Base-by-base conservation (phyloP, 2,797 vertebrate species). In the Pantherophis vulpinus region DNA sequence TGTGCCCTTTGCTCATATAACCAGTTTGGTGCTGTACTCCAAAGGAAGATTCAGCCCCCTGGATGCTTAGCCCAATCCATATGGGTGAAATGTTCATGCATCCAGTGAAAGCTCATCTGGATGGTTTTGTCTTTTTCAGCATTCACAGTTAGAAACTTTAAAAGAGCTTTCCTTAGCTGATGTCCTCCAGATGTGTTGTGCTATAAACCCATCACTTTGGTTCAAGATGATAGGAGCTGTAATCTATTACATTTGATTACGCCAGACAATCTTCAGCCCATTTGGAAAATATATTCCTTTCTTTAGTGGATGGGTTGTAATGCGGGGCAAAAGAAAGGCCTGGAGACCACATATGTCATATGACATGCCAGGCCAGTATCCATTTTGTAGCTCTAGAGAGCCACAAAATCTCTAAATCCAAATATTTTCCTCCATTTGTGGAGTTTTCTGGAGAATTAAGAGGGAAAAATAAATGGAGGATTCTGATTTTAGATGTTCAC, bases 81-180 rank as follows among this genome's bases (percentile, higher is more conserved):
- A 58, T 89, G 59, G 60, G 37, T 93, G 92, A 91, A 47, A 93
- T 95, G 56, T 90, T 95, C 91, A 83, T 93, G 92, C 95, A 95
- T 90, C 55, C 18, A 25, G 88, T 86, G 87, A 5, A 87, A 20
- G 95, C 95, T 94, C 94, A 58, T 95, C 94, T 60, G 83, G 89
- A 56, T 37, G 93, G 91, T n/a, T 89, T 79, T 51, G 37, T 42
- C 7, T 92, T 92, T 54, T 93, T 59, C 89, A 95, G 92, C 93
- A 95, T 79, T 92, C 87, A n/a, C 25, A 93, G 89, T 93, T 88
- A 89, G 10, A 55, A 90, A 54, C 93, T 95, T 93, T 94, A 90
- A 7, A 29, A 92, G 92, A 96, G 60, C 1, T 54, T 59, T 93
- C 90, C 27, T 56, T 88, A 47, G 74, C 87, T 92, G n/a, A 87